A percentile compares a stretch with the other conserved stretches of the same genome.
These are phyloP conservation scores for Clarias magur DNA, from an alignment of 2,113 vertebrate species.

Conservation along the genomic window DNA sequence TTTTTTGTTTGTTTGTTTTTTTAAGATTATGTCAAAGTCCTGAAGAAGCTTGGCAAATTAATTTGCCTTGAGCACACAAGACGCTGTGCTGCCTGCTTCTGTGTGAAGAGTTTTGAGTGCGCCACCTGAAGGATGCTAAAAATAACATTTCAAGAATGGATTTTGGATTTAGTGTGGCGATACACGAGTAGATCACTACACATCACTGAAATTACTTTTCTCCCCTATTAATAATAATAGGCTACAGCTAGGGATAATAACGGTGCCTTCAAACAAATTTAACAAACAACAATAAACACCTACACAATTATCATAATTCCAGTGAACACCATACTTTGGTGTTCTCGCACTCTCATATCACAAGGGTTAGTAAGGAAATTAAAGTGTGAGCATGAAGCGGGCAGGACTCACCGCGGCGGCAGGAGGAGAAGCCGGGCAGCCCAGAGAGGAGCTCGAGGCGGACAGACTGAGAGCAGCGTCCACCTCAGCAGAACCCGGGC, in stretches of 20 bases:
- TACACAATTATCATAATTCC: neutral
- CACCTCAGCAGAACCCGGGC: slow-evolving; percentile 78
- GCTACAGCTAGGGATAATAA: neutral
- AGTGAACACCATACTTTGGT: neutral
- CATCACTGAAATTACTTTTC: too few relatives aligned
- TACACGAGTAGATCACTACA: too few relatives aligned
- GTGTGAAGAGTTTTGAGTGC: too few relatives aligned
- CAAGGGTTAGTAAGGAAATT: slow-evolving; percentile 7
- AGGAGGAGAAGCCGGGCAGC: slow-evolving; percentile 80
- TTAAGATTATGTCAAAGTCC: too few relatives aligned
- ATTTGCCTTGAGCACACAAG: too few relatives aligned
- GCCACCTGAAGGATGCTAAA: too few relatives aligned
- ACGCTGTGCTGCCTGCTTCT: too few relatives aligned
- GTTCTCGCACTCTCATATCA: neutral
- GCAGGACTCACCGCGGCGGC: slow-evolving; percentile 82
- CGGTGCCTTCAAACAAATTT: neutral
- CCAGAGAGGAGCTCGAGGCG: slow-evolving; percentile 89
- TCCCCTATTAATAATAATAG: neutral
- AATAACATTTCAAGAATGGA: too few relatives aligned
- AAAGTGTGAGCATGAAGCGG: neutral
- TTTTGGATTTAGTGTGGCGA: too few relatives aligned
- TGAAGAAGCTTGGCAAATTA: too few relatives aligned
- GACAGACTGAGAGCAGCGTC: slow-evolving; percentile 80
- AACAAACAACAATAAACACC: neutral
- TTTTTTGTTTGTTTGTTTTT: too few relatives aligned